Percentiles rank a stretch among this genome's conserved stretches.
These are phyloP conservation scores for Phyllostomus discolor DNA, from an alignment of 2,113 vertebrate genomes.

Conservation along the genomic window DNA sequence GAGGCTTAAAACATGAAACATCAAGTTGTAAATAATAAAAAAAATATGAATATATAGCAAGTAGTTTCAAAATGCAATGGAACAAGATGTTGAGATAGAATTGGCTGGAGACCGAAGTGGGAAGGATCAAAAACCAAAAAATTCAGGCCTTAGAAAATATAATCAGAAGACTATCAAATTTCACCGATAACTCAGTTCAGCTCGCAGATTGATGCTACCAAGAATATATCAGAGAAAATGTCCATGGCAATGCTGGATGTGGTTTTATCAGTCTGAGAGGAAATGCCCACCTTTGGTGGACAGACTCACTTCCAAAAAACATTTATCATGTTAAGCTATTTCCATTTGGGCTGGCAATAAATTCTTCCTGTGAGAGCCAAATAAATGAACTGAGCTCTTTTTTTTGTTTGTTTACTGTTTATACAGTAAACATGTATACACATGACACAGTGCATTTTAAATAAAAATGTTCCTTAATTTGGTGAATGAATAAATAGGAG, in stretches of 20 bases:
- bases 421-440: too few species aligned
- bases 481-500: neutral
- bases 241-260: neutral
- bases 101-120: neutral
- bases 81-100: conserved; percentile 20
- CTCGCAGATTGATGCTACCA: neutral
- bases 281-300: conserved; percentile 3
- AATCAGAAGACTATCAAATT: conserved; percentile 33
- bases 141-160: neutral
- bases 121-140: neutral
- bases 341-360: conserved; percentile 47
- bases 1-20: conserved; percentile 7
- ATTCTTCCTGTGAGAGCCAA: neutral
- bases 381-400: neutral
- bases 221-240: conserved; percentile 17
- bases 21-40: conserved; percentile 34
- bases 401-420: neutral
- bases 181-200: neutral
- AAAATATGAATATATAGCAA: conserved; percentile 14
- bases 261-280: conserved; percentile 17
- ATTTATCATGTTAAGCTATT: conserved; percentile 34
- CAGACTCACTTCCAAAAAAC: conserved; percentile 29
- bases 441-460: conserved; percentile 8
- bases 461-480: neutral
- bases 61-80: neutral